Evolutionary conservation across 2,888 invertebrate species (phyloP).

Genomic region (Labia minor): DNA sequence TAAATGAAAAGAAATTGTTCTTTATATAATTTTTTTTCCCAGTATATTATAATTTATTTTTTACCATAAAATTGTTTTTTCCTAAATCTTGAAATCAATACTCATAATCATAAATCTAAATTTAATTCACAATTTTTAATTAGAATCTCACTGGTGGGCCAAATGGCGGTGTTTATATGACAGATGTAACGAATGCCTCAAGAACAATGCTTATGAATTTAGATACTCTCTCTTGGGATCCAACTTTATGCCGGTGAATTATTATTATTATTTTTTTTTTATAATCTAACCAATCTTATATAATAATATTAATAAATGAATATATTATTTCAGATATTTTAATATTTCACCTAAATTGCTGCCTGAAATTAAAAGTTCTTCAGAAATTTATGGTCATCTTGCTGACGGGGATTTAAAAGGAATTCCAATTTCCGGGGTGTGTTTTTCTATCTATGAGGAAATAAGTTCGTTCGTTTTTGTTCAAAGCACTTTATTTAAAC

Average conservation of each 20-base stretch:
- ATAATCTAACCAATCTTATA: too few species aligned
- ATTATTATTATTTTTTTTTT: slow-evolving; percentile 14
- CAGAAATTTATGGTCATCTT: slow-evolving; percentile 83
- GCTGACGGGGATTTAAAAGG: slow-evolving; percentile 61
- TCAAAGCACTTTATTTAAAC: too few species aligned
- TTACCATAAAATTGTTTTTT: slow-evolving; percentile 18
- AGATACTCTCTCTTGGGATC: slow-evolving; percentile 78
- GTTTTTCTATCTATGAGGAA: slow-evolving; percentile 29
- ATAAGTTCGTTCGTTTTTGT: too few species aligned
- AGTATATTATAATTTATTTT: slow-evolving; percentile 19
- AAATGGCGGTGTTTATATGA: slow-evolving; percentile 62
- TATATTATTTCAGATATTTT: slow-evolving; percentile 64
- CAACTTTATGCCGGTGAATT: slow-evolving; percentile 54
- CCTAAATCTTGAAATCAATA: too few species aligned
- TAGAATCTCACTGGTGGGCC: slow-evolving; percentile 60
- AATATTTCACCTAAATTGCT: slow-evolving; percentile 71
- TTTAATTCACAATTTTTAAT: slow-evolving; percentile 25
- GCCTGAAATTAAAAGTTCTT: slow-evolving; percentile 80
- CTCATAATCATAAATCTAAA: too few species aligned
- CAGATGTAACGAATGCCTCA: slow-evolving; percentile 95
- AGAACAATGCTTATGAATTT: slow-evolving; percentile 94
- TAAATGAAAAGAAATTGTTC: slow-evolving; percentile 61
- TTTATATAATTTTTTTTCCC: background rate
- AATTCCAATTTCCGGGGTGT: slow-evolving; percentile 79
- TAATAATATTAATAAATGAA: slow-evolving; percentile 20